Base-by-base conservation (phyloP, 1,140 invertebrate species). In the Palaemon carinicauda region DNA sequence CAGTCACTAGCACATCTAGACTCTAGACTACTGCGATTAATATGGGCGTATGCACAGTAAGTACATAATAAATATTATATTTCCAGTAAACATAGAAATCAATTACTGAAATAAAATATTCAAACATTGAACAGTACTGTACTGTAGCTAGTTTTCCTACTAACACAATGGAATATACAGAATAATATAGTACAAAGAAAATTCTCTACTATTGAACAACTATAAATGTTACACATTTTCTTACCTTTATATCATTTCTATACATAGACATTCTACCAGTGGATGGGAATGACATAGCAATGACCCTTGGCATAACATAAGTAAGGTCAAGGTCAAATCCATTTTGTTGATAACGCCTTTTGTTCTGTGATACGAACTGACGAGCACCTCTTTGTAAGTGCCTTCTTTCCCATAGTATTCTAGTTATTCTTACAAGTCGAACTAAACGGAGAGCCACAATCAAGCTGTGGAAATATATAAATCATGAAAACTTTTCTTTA, bases 231-330 rank as follows among this genome's bases (percentile, higher is more conserved):
- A n/a, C n/a, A n/a, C n/a, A n/a, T 41, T 12, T 33, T 33, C 91
- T 91, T 89, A 93, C 93, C 87, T 90, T 91, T 88, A 94, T 94
- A 80, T 92, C 92, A 90, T 94, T 94, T 87, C 94, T 91, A 90
- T 94, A 94, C 50, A 93, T 88, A 10, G 93, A 91, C 91, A 93
- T 93, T 7, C 91, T 89, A 51, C 93, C 93, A 33, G 92, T 91
- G 0, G 94, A 93, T 24, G 94, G 94, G 90, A 94, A 94, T 5
- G 94, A 94, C 92, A 94, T 94, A 19, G 93, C 94, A 82, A 94
- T 94, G 19, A 94, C 92, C 88, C 93, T 90, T 82, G 93, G 92
- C 83, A 92, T 93, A 17, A 94, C 92, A 90, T 94, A 94, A 65
- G 93, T 94, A 7, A 94, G 90, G 90, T 94, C 94, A 73, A 94